Base-by-base conservation (phyloP, 2,888 invertebrate species). In the Agrotis segetum region DNA sequence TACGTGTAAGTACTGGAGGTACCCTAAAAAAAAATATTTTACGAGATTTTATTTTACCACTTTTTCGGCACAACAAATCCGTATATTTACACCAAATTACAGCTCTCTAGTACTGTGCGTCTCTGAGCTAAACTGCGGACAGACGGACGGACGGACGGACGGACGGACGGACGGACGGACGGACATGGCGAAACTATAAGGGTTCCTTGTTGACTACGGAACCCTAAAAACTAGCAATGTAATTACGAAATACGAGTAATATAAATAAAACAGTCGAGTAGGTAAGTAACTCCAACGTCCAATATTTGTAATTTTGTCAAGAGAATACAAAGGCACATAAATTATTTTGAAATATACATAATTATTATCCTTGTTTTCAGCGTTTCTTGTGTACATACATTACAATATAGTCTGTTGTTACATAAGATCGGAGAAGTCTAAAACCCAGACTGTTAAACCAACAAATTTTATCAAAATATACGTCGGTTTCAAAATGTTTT, bases 391-490 rank as follows among this genome's bases (percentile, higher is more conserved):
- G 17, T 3, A 56, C 2, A 70, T 29, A 34, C n/a, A 24, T 17
- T 19, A 46, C 46, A 71, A 13, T 34, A 52, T 6, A 58, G 3
- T n/a, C n/a, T n/a, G n/a, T 9, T 47, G 3, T n/a, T 49, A 61
- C 29, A 14, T 3, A n/a, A 24, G 11, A 7, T 29, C 5, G 13
- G 4, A 21, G 14, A 16, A 3, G 9, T 21, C 3, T 47, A 3
- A 17, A 44, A 34, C 14, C 53, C 21, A 55, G 44, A 72, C 29
- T 14, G 3, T 47, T 61, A 34, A 50, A 11, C 24, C 40, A 79
- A 74, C n/a, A 73, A 34, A 49, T n/a, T n/a, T n/a, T 29, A 52
- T 17, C 17, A 49, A 53, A n/a, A n/a, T n/a, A 63, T 16, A 19
- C 24, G n/a, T 19, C 7, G 17, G 49, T 56, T 44, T n/a, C 19